Evolutionary conservation across 2,113 vertebrate genomes (phyloP).

Genomic region (Grammomys dolichurus): DNA sequence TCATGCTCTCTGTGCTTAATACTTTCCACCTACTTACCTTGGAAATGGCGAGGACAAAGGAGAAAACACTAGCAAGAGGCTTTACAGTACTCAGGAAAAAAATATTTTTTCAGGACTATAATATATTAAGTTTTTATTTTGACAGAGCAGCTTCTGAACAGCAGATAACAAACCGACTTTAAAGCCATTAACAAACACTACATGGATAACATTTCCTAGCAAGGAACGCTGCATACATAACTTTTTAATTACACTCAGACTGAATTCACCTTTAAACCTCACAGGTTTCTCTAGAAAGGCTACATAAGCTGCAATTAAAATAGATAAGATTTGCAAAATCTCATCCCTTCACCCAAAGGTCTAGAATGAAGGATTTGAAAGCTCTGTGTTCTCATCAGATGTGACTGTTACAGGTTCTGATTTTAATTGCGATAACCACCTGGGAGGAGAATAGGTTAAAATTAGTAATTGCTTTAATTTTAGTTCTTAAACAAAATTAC

Average conservation of each 20-base stretch:
- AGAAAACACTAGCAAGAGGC: conserved; percentile 61
- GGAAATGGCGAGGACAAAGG: conserved; percentile 61
- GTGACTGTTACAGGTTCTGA: conserved; percentile 57
- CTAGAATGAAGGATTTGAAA: conserved; percentile 51
- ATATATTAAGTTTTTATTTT: conserved; percentile 57
- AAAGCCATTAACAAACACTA: conserved; percentile 66
- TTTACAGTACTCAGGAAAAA: conserved; percentile 44
- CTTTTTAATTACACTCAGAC: conserved; percentile 71
- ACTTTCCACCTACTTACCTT: conserved; percentile 69
- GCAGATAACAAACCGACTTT: conserved; percentile 49
- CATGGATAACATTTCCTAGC: conserved; percentile 51
- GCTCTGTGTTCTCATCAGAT: conserved; percentile 42
- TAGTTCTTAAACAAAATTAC: conserved; percentile 82
- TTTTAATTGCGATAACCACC: conserved; percentile 79
- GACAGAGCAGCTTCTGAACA: conserved; percentile 59
- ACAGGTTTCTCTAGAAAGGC: conserved; percentile 35
- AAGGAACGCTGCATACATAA: conserved; percentile 61
- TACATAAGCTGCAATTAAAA: conserved; percentile 62
- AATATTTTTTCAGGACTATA: conserved; percentile 52
- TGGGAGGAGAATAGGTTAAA: conserved; percentile 78
- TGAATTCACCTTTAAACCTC: conserved; percentile 69
- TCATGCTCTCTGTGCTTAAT: conserved; percentile 41
- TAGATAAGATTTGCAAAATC: conserved; percentile 53
- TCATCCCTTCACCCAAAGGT: conserved; percentile 39
- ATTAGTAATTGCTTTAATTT: conserved; percentile 81